Evolutionary conservation across 2,113 vertebrate genomes (phyloP).

Genomic region (Meles meles): DNA sequence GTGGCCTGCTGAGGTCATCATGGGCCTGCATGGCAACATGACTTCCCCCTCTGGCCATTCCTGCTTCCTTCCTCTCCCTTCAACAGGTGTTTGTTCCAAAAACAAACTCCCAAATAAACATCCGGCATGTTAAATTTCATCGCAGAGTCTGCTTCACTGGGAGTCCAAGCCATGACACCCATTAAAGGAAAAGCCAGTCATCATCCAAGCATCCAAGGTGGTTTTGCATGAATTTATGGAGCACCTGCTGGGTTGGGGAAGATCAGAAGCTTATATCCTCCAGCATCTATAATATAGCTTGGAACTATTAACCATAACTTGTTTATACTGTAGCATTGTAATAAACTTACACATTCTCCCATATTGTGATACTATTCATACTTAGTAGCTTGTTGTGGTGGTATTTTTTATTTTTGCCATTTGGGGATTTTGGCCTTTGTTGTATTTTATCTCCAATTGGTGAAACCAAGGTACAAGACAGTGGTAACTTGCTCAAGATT

Average conservation of each 20-base stretch:
- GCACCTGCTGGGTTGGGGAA: not conserved
- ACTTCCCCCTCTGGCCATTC: not conserved
- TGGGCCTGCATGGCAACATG: fast-evolving
- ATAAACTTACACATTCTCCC: not conserved
- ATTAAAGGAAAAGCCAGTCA: not conserved
- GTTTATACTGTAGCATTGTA: not conserved
- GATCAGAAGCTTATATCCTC: not conserved
- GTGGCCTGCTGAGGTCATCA: not conserved
- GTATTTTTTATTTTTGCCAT: not conserved
- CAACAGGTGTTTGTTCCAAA: not conserved
- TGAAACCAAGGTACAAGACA: not conserved
- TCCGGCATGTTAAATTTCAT: not conserved
- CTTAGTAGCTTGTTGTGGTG: not conserved
- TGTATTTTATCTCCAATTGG: not conserved
- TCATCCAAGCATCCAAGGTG: not conserved
- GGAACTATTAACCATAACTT: not conserved
- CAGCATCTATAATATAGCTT: not conserved
- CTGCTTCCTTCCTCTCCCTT: not conserved
- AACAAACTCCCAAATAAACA: not conserved
- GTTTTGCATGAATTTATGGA: not conserved
- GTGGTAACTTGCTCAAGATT: not conserved
- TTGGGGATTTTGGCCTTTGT: not conserved
- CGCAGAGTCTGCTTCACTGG: not conserved
- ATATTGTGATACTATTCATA: not conserved
- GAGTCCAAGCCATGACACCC: not conserved